These are phyloP conservation scores for Rhingia rostrata DNA, from an alignment of 2,888 invertebrate species.

Conservation along the genomic window DNA sequence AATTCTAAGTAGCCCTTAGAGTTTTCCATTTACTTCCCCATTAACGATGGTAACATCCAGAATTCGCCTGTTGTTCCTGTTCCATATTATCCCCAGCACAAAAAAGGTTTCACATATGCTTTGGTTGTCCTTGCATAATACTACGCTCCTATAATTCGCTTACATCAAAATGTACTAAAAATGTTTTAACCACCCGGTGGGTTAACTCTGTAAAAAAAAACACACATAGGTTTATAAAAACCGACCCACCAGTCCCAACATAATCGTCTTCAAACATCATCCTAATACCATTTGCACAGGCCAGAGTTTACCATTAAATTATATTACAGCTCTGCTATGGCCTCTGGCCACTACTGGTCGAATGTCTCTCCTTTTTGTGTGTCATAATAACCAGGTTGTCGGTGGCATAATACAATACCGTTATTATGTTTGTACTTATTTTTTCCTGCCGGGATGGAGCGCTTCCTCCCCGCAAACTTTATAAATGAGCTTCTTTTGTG, in stretches of 20 bases:
- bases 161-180: conserved; percentile 57
- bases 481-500: conserved; percentile 64
- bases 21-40: too few relatives aligned
- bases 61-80: too few relatives aligned
- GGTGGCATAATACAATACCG: conserved; percentile 64
- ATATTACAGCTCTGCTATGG: conserved; percentile 43
- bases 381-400: conserved; percentile 64
- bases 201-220: conserved; percentile 15
- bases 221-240: conserved; percentile 1
- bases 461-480: conserved; percentile 34
- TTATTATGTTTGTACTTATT: conserved; percentile 67
- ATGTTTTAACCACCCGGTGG: conserved; percentile 49
- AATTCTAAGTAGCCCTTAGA: too few relatives aligned
- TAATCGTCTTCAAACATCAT: conserved; percentile 67
- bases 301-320: conserved; percentile 64
- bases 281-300: conserved; percentile 62
- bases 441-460: conserved; percentile 21
- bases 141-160: conserved; percentile 3
- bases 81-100: neutral
- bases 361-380: conserved; percentile 41
- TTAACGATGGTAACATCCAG: too few relatives aligned
- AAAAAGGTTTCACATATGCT: neutral
- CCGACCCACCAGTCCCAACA: conserved; percentile 41
- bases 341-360: conserved; percentile 51
- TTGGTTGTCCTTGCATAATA: neutral